phyloP scores from a whole-genome alignment of 2,113 vertebrate genomes.

The Potamarius usumacintae region DNA sequence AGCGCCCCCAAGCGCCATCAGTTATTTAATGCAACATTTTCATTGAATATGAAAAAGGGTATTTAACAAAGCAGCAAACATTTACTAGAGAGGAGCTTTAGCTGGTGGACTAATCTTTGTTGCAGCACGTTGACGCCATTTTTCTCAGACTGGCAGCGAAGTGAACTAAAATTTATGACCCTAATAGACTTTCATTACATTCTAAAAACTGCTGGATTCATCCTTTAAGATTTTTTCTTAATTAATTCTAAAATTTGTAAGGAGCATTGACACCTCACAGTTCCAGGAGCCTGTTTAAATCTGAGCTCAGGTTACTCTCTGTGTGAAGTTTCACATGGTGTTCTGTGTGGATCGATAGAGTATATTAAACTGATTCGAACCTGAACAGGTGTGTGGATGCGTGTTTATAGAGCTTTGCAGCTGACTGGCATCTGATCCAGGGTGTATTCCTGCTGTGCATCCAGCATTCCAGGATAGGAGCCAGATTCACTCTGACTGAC shows the following conservation, averaged over 20 bases:
- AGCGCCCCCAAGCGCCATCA: slow-evolving; percentile 22
- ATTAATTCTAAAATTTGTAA: not conserved
- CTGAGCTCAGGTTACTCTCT: not conserved
- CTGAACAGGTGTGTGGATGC: not conserved
- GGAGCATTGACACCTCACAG: not conserved
- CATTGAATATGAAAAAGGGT: too few relatives aligned
- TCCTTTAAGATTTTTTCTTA: not conserved
- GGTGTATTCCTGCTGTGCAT: not conserved
- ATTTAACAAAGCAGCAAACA: not conserved
- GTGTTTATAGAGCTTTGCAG: not conserved
- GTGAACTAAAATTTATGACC: not conserved
- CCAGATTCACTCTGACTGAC: not conserved
- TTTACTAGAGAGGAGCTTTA: not conserved
- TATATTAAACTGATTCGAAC: not conserved
- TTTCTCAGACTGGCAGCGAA: not conserved
- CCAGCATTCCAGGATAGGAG: not conserved
- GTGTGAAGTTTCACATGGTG: not conserved
- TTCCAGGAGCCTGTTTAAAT: not conserved
- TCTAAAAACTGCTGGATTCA: not conserved
- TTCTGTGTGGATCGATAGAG: not conserved
- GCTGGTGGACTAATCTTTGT: not conserved
- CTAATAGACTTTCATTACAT: not conserved
- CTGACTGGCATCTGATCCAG: not conserved
- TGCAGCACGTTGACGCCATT: not conserved
- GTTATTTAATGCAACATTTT: not conserved